Conservation (phyloP, 2,797 vertebrate genomes). For the Chloroceryle inda region DNA sequence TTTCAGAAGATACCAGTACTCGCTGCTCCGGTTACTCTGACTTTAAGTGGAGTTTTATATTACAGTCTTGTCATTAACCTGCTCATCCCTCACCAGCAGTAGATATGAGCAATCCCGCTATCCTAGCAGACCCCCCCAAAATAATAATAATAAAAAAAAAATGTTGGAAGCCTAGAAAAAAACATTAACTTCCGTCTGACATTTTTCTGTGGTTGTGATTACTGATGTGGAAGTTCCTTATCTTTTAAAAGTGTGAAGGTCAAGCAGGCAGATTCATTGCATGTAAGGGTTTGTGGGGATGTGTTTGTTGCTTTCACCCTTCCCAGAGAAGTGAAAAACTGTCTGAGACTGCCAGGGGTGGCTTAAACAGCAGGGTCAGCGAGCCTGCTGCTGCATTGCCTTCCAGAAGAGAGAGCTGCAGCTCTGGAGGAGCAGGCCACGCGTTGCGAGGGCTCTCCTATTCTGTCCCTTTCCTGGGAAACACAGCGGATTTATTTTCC, state of each 20-base stretch:
- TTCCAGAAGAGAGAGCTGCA: neutral
- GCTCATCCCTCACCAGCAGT: neutral
- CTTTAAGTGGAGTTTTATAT: slow-evolving; percentile 42
- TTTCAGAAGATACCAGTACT: neutral
- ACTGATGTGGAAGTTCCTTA: neutral
- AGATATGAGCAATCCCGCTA: neutral
- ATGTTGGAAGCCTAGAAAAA: neutral
- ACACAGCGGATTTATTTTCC: neutral
- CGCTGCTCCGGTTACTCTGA: neutral
- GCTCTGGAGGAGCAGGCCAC: neutral
- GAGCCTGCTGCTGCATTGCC: neutral
- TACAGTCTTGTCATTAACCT: slow-evolving; percentile 37
- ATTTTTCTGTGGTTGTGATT: neutral
- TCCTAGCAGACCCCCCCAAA: neutral
- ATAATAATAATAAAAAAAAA: neutral
- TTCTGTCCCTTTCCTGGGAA: neutral
- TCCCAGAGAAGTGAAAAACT: neutral
- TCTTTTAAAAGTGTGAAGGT: neutral
- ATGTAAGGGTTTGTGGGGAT: neutral
- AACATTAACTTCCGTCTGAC: neutral
- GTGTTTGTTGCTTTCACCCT: neutral
- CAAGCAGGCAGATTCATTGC: neutral
- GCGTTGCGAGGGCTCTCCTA: neutral
- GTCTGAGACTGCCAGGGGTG: neutral
- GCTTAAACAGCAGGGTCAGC: neutral